Conservation (phyloP, 2,113 vertebrate genomes). For the Ploceus nigricollis region DNA sequence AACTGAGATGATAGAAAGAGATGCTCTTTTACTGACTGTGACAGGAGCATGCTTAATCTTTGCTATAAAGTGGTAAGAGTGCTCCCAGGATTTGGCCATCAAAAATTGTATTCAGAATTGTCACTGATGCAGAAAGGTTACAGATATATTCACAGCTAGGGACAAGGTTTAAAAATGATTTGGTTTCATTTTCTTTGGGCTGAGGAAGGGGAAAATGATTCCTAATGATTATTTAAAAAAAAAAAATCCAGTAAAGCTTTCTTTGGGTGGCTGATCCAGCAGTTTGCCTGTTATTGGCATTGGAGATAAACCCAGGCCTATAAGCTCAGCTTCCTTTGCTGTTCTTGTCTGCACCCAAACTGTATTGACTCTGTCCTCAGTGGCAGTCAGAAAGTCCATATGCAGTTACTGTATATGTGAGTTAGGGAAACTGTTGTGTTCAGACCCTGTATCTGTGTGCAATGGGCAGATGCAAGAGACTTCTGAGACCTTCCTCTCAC, state of each 20-base stretch:
- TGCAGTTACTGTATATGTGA: neutral
- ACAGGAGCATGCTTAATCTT: neutral
- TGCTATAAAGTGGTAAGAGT: neutral
- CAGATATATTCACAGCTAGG: neutral
- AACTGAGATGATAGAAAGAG: fast-evolving
- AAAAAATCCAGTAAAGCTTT: neutral
- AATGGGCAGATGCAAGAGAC: neutral
- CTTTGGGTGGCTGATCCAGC: neutral
- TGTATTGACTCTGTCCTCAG: neutral
- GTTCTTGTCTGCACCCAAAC: neutral
- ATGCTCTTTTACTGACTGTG: neutral
- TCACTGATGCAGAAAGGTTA: neutral
- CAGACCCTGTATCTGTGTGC: fast-evolving
- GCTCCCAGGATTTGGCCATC: neutral
- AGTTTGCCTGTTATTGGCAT: neutral
- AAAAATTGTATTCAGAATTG: neutral
- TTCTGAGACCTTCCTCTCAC: neutral
- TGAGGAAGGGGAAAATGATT: neutral
- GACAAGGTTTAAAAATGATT: neutral
- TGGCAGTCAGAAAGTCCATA: neutral
- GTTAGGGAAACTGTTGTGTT: neutral
- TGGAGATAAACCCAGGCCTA: neutral
- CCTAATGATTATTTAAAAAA: neutral
- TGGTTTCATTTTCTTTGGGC: neutral
- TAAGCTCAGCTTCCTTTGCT: neutral